Conservation (phyloP, 2,113 vertebrate genomes). For the Marcusenius ussheri region DNA sequence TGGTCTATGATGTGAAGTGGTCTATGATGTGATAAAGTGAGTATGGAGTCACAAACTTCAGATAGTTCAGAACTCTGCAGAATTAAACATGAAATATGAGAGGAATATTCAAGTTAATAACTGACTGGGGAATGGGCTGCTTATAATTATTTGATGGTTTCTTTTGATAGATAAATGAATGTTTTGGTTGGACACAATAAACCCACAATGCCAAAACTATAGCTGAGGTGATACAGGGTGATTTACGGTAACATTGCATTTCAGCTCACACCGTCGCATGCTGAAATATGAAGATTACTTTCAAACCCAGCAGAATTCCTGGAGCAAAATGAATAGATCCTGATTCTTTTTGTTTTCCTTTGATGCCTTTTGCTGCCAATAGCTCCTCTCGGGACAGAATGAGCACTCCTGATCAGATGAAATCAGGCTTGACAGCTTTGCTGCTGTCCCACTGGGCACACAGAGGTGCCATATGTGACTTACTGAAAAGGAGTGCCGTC, state of each 20-base stretch:
- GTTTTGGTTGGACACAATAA: not conserved
- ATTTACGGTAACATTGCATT: not conserved
- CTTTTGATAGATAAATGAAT: not conserved
- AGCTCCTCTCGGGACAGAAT: not conserved
- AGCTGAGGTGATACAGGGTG: not conserved
- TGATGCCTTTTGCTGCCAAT: not conserved
- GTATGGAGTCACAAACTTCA: not conserved
- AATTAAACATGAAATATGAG: not conserved
- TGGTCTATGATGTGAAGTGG: too few relatives aligned
- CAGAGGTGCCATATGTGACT: conserved; percentile 16
- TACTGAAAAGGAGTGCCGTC: not conserved
- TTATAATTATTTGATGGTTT: not conserved
- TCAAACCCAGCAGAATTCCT: not conserved
- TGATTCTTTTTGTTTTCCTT: conserved; percentile 15
- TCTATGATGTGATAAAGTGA: not conserved
- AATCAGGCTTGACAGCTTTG: conserved; percentile 6
- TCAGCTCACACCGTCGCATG: not conserved
- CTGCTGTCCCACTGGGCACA: conserved; percentile 1
- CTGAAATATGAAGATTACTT: not conserved
- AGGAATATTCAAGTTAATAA: not conserved
- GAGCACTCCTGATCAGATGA: conserved; percentile 4
- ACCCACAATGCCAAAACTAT: not conserved
- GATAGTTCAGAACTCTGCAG: not conserved
- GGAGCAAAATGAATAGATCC: not conserved
- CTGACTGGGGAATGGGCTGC: not conserved